Base-by-base conservation (phyloP, 2,797 vertebrate genomes). In the Schizopygopsis malacanthus region DNA sequence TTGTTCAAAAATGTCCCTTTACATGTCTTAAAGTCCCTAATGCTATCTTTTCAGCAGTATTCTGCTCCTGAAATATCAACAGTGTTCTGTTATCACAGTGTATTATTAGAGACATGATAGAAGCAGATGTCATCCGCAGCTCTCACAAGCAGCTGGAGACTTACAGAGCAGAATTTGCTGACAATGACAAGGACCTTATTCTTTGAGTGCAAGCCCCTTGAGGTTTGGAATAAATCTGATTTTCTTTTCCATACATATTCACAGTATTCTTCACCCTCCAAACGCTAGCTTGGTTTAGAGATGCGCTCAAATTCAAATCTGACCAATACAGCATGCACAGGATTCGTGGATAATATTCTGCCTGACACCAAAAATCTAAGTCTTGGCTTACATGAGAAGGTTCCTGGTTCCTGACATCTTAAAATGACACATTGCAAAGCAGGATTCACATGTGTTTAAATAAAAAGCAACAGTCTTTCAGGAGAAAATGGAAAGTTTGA, bases 221-320 rank as follows among this genome's bases (percentile, higher is more conserved):
- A 81, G 86, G 79, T 82, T 65, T 54, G 79, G 28, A 85, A 85
- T 63, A 65, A 16, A 79, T 85, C 79, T 79, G 1, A 52, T 73
- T 78, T 85, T 16, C 47, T 59, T 73, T 69, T 25, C 33, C 50
- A 85, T 67, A 50, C 52, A 81, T 76, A 77, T 81, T 63, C 83
- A 54, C 41, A 43, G 28, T 9, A 41, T 61, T 82, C 61, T 70
- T 56, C 86, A 78, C 63, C 70, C 41, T 85, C 61, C 69, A 89
- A 87, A 85, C 33, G 41, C 76, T 56, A 50, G 70, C 86, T 81
- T 78, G 77, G 81, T 67, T 85, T 81, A 87, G 33, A 73, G 75
- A 73, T 81, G 77, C 71, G 25, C 71, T 67, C 71, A 41, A 43
- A 43, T 43, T 79, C 25, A 63, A 56, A 84, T 69, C 65, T 67